Percentiles rank a stretch among this genome's conserved stretches.
Evolutionary conservation across 2,888 invertebrate genomes (phyloP).

Genomic region (Pseudanteris insignis): DNA sequence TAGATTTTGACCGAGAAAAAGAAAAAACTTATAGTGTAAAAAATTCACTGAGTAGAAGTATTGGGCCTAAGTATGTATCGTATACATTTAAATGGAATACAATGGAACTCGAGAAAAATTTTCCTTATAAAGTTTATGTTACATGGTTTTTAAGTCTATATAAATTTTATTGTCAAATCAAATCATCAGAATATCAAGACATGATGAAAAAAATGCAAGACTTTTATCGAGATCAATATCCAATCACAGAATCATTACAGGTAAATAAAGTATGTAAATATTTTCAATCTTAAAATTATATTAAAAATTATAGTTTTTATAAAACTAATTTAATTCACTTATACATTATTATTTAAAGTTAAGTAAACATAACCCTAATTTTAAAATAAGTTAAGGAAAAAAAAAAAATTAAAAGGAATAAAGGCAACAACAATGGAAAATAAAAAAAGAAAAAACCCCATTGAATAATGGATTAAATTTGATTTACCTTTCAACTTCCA

Average conservation of each 20-base stretch:
- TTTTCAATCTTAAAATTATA: too few relatives aligned
- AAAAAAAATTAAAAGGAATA: too few relatives aligned
- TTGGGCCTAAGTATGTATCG: constrained; percentile 30
- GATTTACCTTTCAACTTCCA: too few relatives aligned
- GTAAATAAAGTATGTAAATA: constrained; percentile 46
- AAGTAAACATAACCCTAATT: too few relatives aligned
- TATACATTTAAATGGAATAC: too few relatives aligned
- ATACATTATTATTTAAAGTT: too few relatives aligned
- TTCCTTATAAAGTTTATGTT: constrained; percentile 71
- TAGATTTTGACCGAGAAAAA: constrained; percentile 52
- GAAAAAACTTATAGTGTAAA: constrained; percentile 45
- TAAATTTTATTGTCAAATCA: constrained; percentile 74
- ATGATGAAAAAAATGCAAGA: constrained; percentile 79
- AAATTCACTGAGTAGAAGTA: not conserved
- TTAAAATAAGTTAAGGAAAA: too few relatives aligned
- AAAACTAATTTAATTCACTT: too few relatives aligned
- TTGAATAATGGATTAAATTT: too few relatives aligned
- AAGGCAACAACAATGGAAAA: too few relatives aligned
- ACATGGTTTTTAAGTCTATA: constrained; percentile 82
- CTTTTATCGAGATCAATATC: constrained; percentile 70
- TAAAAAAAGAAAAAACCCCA: too few relatives aligned
- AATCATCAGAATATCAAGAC: constrained; percentile 70
- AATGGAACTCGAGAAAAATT: constrained; percentile 68
- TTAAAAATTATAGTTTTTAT: too few relatives aligned
- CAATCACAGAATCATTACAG: constrained; percentile 50